Evolutionary conservation across 2,888 invertebrate species (phyloP).

Genomic region (Litoditis marina): DNA sequence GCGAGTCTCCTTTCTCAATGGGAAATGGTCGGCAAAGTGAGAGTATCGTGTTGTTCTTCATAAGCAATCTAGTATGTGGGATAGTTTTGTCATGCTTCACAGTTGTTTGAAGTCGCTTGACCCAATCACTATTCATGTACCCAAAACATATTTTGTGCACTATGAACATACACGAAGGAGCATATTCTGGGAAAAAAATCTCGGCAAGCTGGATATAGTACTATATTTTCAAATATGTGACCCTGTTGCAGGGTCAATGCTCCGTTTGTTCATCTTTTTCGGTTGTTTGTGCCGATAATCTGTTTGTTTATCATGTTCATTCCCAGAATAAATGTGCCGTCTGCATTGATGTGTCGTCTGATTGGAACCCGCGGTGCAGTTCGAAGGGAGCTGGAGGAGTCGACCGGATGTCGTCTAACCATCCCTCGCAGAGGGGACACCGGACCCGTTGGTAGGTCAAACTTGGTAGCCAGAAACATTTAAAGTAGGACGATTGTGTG

Average conservation of each 20-base stretch:
- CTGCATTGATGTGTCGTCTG: background rate
- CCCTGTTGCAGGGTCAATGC: too few relatives aligned
- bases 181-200: too few relatives aligned
- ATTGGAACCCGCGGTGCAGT: slow-evolving; percentile 8
- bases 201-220: too few relatives aligned
- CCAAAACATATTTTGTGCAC: too few relatives aligned
- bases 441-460: slow-evolving; percentile 21
- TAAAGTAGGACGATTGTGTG: too few relatives aligned
- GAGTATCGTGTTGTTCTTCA: too few relatives aligned
- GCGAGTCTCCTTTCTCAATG: background rate
- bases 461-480: background rate
- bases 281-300: background rate
- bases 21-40: background rate
- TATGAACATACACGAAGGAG: too few relatives aligned
- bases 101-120: too few relatives aligned
- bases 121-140: too few relatives aligned
- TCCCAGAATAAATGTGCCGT: slow-evolving; percentile 11
- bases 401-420: slow-evolving; percentile 25
- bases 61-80: background rate
- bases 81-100: too few relatives aligned
- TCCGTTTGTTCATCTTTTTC: background rate
- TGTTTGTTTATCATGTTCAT: background rate
- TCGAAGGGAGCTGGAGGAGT: slow-evolving; percentile 21
- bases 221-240: too few relatives aligned
- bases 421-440: slow-evolving; percentile 23